Evolutionary conservation across 92 coral and sea anemone genomes (phyloP).

Genomic region (Epizoanthus illoricatus): DNA sequence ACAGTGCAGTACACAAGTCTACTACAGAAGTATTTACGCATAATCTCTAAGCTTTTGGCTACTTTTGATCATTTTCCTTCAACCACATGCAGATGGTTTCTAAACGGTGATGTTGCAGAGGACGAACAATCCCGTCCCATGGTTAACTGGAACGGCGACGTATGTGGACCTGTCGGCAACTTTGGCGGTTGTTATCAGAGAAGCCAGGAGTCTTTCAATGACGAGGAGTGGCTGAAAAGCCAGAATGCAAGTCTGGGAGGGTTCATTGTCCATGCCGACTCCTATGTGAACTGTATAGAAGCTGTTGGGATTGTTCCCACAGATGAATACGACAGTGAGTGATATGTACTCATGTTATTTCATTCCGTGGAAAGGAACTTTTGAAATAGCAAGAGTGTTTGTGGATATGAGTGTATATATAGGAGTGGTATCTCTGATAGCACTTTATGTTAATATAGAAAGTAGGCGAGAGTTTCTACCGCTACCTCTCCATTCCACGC

Average conservation of each 20-base stretch:
- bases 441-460: too few species aligned
- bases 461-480: too few species aligned
- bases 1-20: neutral
- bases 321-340: constrained; percentile 24
- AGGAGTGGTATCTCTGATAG: too few species aligned
- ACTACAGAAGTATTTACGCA: neutral
- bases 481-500: too few species aligned
- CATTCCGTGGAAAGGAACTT: too few species aligned
- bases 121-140: constrained; percentile 54
- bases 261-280: constrained; percentile 69
- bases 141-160: constrained; percentile 76
- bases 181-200: constrained; percentile 57
- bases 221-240: constrained; percentile 59
- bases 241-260: constrained; percentile 64
- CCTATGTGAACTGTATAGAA: constrained; percentile 75
- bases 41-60: too few species aligned
- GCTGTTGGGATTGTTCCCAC: constrained; percentile 54
- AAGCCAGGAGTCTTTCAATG: constrained; percentile 59
- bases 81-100: constrained; percentile 78
- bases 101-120: constrained; percentile 35
- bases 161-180: constrained; percentile 92
- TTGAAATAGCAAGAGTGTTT: too few species aligned
- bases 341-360: neutral
- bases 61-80: neutral
- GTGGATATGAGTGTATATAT: too few species aligned